Conservation (phyloP, 2,888 invertebrate genomes). For the Lochmaea crataegi region DNA sequence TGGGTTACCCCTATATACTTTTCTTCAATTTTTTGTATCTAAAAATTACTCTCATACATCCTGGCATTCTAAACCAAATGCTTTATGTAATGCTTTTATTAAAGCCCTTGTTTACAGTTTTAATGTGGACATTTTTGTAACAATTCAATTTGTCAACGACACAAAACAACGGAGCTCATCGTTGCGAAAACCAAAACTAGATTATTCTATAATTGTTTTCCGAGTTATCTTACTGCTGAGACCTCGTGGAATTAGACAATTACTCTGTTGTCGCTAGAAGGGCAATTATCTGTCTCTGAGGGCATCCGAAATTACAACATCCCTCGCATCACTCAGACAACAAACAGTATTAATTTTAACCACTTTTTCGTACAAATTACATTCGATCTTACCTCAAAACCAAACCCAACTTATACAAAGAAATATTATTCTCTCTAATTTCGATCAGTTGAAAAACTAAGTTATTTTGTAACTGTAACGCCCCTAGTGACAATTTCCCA, state of each 20-base stretch:
- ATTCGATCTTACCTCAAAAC: background rate
- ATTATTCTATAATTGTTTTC: conserved; percentile 32
- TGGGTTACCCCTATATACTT: background rate
- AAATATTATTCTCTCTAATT: background rate
- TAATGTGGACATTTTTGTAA: background rate
- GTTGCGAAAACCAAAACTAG: conserved; percentile 25
- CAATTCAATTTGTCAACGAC: conserved; percentile 1
- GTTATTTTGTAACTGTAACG: too few relatives aligned
- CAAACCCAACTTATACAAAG: background rate
- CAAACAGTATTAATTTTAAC: background rate
- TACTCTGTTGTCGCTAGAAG: conserved; percentile 23
- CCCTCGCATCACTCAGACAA: background rate
- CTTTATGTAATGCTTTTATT: background rate
- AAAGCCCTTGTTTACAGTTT: background rate
- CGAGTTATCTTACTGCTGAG: conserved; percentile 23
- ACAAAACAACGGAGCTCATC: conserved; percentile 10
- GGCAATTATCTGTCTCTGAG: conserved; percentile 22
- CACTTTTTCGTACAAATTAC: background rate
- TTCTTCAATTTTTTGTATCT: background rate
- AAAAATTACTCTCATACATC: too few relatives aligned
- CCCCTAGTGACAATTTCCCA: too few relatives aligned
- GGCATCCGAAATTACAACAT: conserved; percentile 8
- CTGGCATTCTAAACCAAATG: too few relatives aligned
- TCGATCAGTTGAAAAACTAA: too few relatives aligned
- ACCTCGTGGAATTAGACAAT: conserved; percentile 27